Base-by-base conservation (phyloP, 2,888 invertebrate genomes). In the Nasonovia ribisnigri region DNA sequence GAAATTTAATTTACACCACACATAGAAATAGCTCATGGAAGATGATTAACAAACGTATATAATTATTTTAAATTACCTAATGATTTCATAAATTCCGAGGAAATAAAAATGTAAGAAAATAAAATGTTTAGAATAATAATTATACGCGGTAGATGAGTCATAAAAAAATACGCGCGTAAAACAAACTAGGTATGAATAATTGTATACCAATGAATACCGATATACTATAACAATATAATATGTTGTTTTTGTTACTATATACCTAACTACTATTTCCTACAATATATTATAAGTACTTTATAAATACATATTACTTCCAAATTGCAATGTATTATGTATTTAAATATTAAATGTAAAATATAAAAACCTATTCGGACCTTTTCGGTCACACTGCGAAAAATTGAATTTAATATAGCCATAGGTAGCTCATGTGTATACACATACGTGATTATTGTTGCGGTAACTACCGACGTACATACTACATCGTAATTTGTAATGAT, bases 1-100 rank as follows among this genome's bases (percentile, higher is more conserved):
- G 84, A 90, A 51, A 91, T 91, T 42, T 77, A 86, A n/a, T 91
- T 43, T 57, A 86, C 42, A 46, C 24, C n/a, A 29, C 16, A 42
- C 11, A 16, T n/a, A 86, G 46, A 57, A 91, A 91, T 91, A 24
- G 16, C 24, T 13, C 43, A 3, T 13, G n/a, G 13, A 84, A 16
- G n/a, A 29, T 20, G 29, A 91, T 84, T 57, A 51, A 57, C 5
- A 42, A 26, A 51, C n/a, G 84, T n/a, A 84, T 43, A 42, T 29
- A 54, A 54, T 43, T 51, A 51, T 29, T 54, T 84, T 84, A 11
- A 89, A 46, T 57, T 91, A 91, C 46, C 20, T n/a, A 46, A 60
- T 89, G 16, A 67, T 48, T 60, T 16, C 13, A 29, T 57, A 46
- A 60, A 67, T 67, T n/a, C 5, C 5, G 1, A 90, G 4, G 20